Evolutionary conservation across 1,140 invertebrate species (phyloP).

Genomic region (Drosophila parabipectinata): DNA sequence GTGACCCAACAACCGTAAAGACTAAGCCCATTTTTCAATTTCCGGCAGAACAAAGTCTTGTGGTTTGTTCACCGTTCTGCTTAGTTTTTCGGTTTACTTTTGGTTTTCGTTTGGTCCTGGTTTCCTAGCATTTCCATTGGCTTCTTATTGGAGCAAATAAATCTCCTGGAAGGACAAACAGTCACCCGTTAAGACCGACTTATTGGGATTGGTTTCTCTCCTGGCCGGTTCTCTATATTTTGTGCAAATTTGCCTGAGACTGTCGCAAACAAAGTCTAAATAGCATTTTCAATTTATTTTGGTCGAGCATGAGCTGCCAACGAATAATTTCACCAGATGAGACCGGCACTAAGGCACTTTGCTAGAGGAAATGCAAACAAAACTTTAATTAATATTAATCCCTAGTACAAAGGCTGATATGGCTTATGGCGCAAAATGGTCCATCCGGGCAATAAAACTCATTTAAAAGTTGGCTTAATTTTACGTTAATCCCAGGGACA

Average conservation of each 20-base stretch:
- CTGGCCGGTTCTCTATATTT: background rate
- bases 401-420: constrained; percentile 41
- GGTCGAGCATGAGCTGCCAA: background rate
- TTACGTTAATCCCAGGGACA: constrained; percentile 40
- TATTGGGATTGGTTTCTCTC: constrained; percentile 25
- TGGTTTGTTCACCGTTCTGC: constrained; percentile 31
- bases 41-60: constrained; percentile 63
- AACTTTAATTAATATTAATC: constrained; percentile 78
- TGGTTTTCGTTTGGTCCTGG: background rate
- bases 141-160: constrained; percentile 46
- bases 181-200: constrained; percentile 8
- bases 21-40: constrained; percentile 76
- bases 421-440: constrained; percentile 11
- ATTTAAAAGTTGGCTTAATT: constrained; percentile 58
- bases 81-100: constrained; percentile 15
- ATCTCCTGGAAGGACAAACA: constrained; percentile 41
- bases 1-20: constrained; percentile 21
- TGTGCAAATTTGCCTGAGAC: constrained; percentile 30
- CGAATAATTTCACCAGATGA: constrained; percentile 16
- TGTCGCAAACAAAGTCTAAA: constrained; percentile 11
- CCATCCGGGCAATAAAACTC: constrained; percentile 37
- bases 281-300: constrained; percentile 24
- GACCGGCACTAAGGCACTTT: background rate
- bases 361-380: constrained; percentile 55
- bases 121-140: constrained; percentile 10